Evolutionary conservation across 2,888 invertebrate genomes (phyloP).

Genomic region (Eilema caniola): DNA sequence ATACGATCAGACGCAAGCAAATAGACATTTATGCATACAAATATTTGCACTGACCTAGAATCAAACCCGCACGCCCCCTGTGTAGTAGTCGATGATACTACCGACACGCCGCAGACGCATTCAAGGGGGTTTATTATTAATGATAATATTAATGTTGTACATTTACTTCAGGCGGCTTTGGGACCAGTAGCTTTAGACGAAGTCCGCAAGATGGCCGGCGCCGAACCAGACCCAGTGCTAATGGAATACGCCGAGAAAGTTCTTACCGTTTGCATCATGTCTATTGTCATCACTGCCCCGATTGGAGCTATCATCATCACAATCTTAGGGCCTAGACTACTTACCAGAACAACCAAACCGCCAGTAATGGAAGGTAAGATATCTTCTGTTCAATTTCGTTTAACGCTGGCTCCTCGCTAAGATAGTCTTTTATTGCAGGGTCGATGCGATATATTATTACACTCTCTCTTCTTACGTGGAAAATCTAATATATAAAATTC

Average conservation of each 20-base stretch:
- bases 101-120: too few species aligned
- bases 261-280: conserved; percentile 92
- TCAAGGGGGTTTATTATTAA: background rate
- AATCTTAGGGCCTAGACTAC: conserved; percentile 91
- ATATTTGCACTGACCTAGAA: too few species aligned
- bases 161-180: conserved; percentile 89
- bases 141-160: background rate
- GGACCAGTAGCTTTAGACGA: conserved; percentile 92
- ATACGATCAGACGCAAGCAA: too few species aligned
- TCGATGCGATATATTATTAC: too few species aligned
- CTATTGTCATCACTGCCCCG: conserved; percentile 94
- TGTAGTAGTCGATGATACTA: too few species aligned
- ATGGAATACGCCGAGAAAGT: conserved; percentile 89
- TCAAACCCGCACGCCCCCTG: too few species aligned
- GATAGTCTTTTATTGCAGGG: too few species aligned
- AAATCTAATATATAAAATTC: too few species aligned
- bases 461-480: too few species aligned
- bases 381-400: background rate
- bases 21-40: too few species aligned
- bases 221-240: conserved; percentile 75
- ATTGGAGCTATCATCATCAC: conserved; percentile 94
- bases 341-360: conserved; percentile 92
- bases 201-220: conserved; percentile 77
- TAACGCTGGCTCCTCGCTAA: background rate
- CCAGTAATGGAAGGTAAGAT: conserved; percentile 88